Evolutionary conservation across 2,888 invertebrate species (phyloP).

Genomic region (Ceraclea dissimilis): DNA sequence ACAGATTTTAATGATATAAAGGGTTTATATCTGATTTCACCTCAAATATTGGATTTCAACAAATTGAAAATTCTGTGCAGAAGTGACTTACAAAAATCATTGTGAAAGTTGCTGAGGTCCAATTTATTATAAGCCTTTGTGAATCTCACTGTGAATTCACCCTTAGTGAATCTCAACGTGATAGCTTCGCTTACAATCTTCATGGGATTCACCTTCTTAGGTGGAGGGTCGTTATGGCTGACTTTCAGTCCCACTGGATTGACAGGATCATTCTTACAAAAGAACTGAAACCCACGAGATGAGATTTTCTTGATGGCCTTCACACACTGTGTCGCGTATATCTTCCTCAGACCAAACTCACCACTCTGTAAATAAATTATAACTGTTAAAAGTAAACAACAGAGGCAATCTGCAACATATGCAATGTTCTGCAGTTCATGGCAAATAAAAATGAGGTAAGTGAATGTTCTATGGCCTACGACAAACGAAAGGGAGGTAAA

Average conservation of each 20-base stretch:
- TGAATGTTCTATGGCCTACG: no score
- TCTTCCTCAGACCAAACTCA: slow-evolving; percentile 1
- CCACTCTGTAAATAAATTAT: slow-evolving; percentile 6
- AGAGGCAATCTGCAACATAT: no score
- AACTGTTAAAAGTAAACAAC: no score
- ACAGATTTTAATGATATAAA: no score
- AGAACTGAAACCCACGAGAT: neutral
- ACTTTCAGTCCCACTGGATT: slow-evolving; percentile 8
- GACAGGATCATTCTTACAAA: neutral
- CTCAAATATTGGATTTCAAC: no score
- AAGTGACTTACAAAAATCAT: slow-evolving; percentile 7
- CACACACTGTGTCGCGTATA: slow-evolving; percentile 13
- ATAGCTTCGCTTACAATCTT: slow-evolving; percentile 11
- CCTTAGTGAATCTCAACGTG: slow-evolving; percentile 5
- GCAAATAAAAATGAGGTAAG: neutral
- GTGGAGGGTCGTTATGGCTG: slow-evolving; percentile 7
- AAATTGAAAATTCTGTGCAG: no score
- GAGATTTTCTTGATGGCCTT: slow-evolving; percentile 11
- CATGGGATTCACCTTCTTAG: slow-evolving; percentile 5
- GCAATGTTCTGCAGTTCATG: neutral
- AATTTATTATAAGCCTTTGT: slow-evolving; percentile 10
- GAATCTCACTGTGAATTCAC: slow-evolving; percentile 4
- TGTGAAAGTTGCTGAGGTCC: slow-evolving; percentile 6
- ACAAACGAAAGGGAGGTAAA: no score
- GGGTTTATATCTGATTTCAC: no score